Percentiles rank a stretch among this genome's conserved stretches.
Conservation (phyloP, 1,140 invertebrate genomes). For the Hyphantria cunea region DNA sequence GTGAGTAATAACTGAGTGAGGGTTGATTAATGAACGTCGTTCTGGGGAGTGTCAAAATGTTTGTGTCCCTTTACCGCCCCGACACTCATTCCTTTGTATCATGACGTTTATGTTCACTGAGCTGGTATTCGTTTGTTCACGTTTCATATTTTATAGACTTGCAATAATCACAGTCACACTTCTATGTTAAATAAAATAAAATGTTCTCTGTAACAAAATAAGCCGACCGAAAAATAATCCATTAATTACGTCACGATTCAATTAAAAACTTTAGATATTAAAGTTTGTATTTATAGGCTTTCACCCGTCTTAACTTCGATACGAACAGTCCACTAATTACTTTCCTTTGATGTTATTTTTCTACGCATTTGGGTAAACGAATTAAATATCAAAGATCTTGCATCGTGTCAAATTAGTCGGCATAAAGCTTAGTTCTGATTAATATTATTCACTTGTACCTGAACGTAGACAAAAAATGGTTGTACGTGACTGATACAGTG, state of each 20-base stretch:
- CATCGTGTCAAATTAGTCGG: not conserved
- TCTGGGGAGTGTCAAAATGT: conserved; percentile 30
- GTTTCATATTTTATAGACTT: not conserved
- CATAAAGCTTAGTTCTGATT: not conserved
- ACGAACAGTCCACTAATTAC: not conserved
- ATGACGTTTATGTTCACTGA: conserved; percentile 24
- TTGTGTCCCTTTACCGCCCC: conserved; percentile 15
- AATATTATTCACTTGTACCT: not conserved
- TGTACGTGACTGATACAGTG: conserved; percentile 2
- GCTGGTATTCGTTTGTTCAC: conserved; percentile 8
- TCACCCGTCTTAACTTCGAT: not conserved
- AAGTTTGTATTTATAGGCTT: not conserved
- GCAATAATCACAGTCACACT: not conserved
- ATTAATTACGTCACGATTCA: too few species aligned
- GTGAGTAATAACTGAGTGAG: conserved; percentile 28
- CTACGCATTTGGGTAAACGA: not conserved
- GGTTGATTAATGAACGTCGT: conserved; percentile 37
- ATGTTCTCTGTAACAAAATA: too few species aligned
- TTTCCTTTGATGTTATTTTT: not conserved
- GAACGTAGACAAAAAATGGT: not conserved
- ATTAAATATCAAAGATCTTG: conserved; percentile 2
- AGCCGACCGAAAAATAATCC: too few species aligned
- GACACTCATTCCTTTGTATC: conserved; percentile 23
- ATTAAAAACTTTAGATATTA: not conserved
- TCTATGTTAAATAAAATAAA: too few species aligned